These are phyloP conservation scores for Vespertilio murinus DNA, from an alignment of 2,797 vertebrate genomes.

Conservation along the genomic window DNA sequence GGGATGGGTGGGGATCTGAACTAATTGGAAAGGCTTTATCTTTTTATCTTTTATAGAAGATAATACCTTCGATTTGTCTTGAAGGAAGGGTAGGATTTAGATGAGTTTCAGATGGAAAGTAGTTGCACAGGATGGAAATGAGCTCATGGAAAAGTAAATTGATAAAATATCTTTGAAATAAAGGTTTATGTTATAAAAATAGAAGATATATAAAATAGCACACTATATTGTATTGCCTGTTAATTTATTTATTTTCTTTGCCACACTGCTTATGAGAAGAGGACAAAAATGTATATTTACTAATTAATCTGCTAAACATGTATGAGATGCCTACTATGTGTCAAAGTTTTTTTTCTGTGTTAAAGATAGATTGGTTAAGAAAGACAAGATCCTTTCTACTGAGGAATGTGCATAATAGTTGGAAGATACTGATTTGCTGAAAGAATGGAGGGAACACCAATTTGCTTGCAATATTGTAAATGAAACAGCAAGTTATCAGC, in stretches of 20 bases:
- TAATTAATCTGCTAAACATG: background rate
- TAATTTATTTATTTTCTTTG: background rate
- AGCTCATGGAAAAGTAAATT: background rate
- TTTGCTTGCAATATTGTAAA: background rate
- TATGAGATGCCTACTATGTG: background rate
- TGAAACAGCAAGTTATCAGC: background rate
- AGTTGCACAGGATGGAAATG: background rate
- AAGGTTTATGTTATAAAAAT: background rate
- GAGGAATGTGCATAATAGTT: background rate
- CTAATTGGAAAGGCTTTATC: background rate
- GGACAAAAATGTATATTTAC: background rate
- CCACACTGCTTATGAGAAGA: background rate
- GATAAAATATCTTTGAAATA: background rate
- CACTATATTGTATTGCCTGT: rapidly evolving
- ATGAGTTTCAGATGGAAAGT: background rate
- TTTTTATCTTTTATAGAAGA: background rate
- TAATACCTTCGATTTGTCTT: background rate
- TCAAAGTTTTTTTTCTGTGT: background rate
- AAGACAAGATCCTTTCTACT: background rate
- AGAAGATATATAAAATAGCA: background rate
- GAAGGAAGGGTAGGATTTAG: background rate
- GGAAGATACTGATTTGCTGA: background rate
- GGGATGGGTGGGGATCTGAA: background rate
- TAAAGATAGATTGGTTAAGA: background rate
- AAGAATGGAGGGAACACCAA: background rate